phyloP scores from a whole-genome alignment of 2,113 vertebrate genomes.

The Mystacornis crossleyi region DNA sequence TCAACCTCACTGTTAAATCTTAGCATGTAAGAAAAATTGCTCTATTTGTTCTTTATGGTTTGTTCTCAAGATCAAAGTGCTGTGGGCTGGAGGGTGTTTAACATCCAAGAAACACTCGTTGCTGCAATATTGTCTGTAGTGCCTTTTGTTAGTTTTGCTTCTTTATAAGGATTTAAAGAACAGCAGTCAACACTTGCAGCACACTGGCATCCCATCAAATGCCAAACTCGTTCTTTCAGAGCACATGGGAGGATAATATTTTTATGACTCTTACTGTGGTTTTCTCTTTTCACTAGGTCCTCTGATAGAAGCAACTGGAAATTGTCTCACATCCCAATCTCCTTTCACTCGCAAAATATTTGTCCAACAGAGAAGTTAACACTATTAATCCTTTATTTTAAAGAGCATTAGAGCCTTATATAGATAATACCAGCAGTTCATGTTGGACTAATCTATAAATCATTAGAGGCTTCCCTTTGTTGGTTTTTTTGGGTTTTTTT shows the following conservation, averaged over 20 bases:
- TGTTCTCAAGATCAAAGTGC: conserved; percentile 59
- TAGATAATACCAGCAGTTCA: background rate
- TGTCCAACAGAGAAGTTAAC: conserved; percentile 9
- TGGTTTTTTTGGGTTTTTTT: background rate
- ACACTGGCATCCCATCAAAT: conserved; percentile 33
- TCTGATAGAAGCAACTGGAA: conserved; percentile 41
- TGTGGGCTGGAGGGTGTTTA: conserved; percentile 17
- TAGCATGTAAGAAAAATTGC: conserved; percentile 52
- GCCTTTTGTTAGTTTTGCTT: conserved; percentile 59
- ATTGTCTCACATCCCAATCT: background rate
- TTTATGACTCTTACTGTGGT: background rate
- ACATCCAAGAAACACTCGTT: conserved; percentile 50
- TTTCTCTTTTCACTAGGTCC: background rate
- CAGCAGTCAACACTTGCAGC: conserved; percentile 47
- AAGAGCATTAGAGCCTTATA: conserved; percentile 8
- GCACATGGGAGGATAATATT: background rate
- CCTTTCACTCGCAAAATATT: background rate
- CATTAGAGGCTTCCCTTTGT: background rate
- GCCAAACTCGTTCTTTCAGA: background rate
- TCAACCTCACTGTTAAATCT: conserved; percentile 58
- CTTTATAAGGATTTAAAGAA: conserved; percentile 67
- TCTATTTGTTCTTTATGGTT: conserved; percentile 61
- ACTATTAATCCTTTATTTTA: background rate
- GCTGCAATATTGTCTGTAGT: conserved; percentile 18
- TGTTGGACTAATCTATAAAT: background rate